Evolutionary conservation across 1,140 invertebrate species (phyloP).

Genomic region (Psilanteris sp.): DNA sequence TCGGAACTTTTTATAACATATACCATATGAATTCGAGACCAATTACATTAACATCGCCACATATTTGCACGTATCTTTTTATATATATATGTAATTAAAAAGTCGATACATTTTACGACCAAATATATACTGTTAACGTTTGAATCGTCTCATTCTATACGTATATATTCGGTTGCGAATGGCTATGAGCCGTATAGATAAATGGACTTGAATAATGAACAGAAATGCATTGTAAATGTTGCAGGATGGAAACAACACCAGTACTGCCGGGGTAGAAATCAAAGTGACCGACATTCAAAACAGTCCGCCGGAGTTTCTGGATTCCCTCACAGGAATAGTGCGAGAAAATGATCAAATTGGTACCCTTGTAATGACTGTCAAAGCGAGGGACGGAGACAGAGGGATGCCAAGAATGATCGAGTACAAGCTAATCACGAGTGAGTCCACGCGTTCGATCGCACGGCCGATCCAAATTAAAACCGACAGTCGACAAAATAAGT

Average conservation of each 20-base stretch:
- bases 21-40: no score
- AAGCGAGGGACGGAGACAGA: slow-evolving; percentile 90
- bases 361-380: slow-evolving; percentile 88
- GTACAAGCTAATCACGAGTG: slow-evolving; percentile 90
- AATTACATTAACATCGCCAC: no score
- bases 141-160: no score
- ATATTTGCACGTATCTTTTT: no score
- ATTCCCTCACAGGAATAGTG: slow-evolving; percentile 89
- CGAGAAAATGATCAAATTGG: slow-evolving; percentile 91
- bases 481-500: no score
- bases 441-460: background rate
- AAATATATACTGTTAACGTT: no score
- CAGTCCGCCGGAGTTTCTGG: slow-evolving; percentile 89
- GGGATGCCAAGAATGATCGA: slow-evolving; percentile 88
- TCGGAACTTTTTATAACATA: no score
- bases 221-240: slow-evolving; percentile 51
- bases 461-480: background rate
- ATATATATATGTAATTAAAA: no score
- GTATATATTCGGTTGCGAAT: background rate
- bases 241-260: slow-evolving; percentile 90
- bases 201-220: slow-evolving; percentile 26
- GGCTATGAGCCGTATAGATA: slow-evolving; percentile 14
- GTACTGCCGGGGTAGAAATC: slow-evolving; percentile 86
- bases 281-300: slow-evolving; percentile 91
- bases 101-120: no score